Base-by-base conservation (phyloP, 2,888 invertebrate genomes). In the Teinopalpus imperialis region DNA sequence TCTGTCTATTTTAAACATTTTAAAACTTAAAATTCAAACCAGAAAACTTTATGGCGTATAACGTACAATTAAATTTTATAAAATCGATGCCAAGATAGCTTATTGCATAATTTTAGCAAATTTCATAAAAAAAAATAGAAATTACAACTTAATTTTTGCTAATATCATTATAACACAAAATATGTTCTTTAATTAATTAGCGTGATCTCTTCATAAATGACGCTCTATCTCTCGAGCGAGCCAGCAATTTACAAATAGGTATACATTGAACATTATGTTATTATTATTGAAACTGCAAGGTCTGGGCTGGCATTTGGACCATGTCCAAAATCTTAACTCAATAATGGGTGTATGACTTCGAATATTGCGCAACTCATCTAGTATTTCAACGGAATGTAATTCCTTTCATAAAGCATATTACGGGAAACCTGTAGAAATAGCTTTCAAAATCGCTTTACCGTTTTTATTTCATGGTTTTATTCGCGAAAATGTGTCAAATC, bases 211-310 rank as follows among this genome's bases (percentile, higher is more conserved):
- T n/a, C n/a, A n/a, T n/a, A n/a, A n/a, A n/a, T n/a, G n/a, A n/a
- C n/a, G n/a, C n/a, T n/a, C n/a, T n/a, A 10, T 31, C 1, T 9
- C 18, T 9, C 8, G 24, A 35, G 7, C 13, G 34, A 34, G 23
- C 40, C 37, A 45, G 31, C 43, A 26, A 31, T 27, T 18, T 32
- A 14, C 36, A 42, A 50, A 53, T 50, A 44, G 52, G 50, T 47
- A 45, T 52, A 53, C 49, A 54, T 53, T 50, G 41, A 41, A 41
- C 52, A 52, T 54, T 50, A 39, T 40, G 48, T 40, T 39, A 48
- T 49, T 43, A 48, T 51, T 45, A 48, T 52, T 52, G 51, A 50
- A 52, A 49, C 53, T 49, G 45, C 49, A 39, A 21, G 31, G 44
- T 50, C 21, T 26, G 21, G 12, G 20, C 14, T 29, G 31, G 8